Conservation (phyloP, 2,797 vertebrate genomes). For the Platyrinchus mystaceus region DNA sequence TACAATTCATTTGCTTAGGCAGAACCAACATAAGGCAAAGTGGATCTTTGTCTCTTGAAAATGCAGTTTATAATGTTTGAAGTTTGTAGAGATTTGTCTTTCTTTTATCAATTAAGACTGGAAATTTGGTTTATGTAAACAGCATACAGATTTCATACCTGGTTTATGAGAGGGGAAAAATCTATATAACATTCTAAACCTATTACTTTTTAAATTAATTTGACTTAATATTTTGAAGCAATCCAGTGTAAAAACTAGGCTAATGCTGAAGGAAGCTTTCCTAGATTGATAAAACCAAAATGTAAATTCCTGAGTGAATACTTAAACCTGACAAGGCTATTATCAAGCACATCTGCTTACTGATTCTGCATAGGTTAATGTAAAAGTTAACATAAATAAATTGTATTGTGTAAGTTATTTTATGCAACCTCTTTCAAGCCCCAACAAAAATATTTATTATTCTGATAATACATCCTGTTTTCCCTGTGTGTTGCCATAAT, state of each 20-base stretch:
- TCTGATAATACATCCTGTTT: neutral
- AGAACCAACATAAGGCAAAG: neutral
- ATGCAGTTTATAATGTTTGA: neutral
- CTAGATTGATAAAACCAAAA: neutral
- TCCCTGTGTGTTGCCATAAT: neutral
- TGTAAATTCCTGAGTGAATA: neutral
- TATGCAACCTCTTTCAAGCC: neutral
- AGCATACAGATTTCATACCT: neutral
- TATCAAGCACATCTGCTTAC: neutral
- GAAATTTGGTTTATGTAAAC: neutral
- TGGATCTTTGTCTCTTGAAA: neutral
- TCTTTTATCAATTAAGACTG: neutral
- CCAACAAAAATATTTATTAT: neutral
- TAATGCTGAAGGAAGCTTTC: neutral
- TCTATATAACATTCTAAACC: neutral
- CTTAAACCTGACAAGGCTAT: neutral
- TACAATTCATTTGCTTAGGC: neutral
- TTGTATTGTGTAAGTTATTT: neutral
- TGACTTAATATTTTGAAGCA: neutral
- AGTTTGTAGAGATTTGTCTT: neutral
- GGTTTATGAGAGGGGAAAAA: neutral
- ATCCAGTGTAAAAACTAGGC: neutral
- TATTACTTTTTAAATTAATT: neutral
- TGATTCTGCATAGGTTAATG: neutral
- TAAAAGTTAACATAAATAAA: neutral